These are phyloP conservation scores for Toxostoma redivivum DNA, from an alignment of 2,113 vertebrate species.

Conservation along the genomic window DNA sequence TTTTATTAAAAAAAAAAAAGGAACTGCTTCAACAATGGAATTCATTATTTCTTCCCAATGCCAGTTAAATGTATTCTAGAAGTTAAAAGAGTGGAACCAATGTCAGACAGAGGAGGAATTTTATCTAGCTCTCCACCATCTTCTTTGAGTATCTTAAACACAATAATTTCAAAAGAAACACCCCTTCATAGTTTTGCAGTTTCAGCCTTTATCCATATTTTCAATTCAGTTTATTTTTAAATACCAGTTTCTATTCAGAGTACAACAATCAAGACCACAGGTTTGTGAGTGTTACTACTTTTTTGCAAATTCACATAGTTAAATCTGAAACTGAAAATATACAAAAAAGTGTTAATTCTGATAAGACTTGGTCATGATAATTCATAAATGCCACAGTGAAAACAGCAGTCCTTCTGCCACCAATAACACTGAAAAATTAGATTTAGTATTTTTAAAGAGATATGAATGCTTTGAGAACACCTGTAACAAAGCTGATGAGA, in stretches of 20 bases:
- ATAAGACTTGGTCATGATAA: background rate
- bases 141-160: background rate
- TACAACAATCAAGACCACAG: background rate
- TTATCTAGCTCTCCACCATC: background rate
- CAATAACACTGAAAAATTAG: background rate
- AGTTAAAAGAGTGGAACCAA: fast-evolving
- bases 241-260: background rate
- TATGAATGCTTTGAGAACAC: background rate
- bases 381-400: background rate
- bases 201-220: background rate
- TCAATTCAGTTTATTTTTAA: background rate
- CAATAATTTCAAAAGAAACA: background rate
- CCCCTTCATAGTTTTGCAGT: background rate
- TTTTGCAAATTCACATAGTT: background rate
- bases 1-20: background rate
- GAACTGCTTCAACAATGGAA: background rate
- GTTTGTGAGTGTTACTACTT: background rate
- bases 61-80: background rate
- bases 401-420: background rate
- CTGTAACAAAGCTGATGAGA: background rate
- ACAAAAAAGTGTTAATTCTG: background rate
- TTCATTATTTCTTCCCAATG: background rate
- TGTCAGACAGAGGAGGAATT: background rate
- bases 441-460: background rate
- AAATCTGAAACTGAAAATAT: background rate